Percentiles rank a stretch among this genome's conserved stretches.
These are phyloP conservation scores for Lethenteron camtschaticum DNA, from an alignment of 2,113 vertebrate species.

Conservation along the genomic window DNA sequence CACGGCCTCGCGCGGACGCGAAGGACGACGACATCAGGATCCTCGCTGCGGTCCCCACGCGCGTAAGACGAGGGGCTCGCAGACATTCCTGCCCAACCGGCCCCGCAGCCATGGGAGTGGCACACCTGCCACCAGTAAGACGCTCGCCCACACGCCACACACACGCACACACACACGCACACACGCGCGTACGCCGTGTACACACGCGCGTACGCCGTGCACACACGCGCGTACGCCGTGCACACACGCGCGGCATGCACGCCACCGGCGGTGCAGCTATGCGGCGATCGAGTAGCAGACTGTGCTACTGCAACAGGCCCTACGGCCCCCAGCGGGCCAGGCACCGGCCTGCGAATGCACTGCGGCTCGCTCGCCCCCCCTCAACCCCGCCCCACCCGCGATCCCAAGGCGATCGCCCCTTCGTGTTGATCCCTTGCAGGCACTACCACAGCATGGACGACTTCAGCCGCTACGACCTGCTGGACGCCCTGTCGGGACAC, in stretches of 20 bases:
- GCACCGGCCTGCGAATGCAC: too few species aligned
- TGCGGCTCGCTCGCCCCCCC: too few species aligned
- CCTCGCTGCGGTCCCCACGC: not conserved
- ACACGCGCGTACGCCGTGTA: not conserved
- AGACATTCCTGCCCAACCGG: not conserved
- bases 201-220: not conserved
- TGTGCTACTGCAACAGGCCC: too few species aligned
- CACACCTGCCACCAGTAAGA: not conserved
- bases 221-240: not conserved
- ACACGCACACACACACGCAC: not conserved
- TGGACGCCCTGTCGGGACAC: not conserved
- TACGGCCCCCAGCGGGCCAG: too few species aligned
- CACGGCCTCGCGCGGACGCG: not conserved
- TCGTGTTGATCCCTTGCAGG: not conserved
- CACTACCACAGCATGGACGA: not conserved
- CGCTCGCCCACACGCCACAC: not conserved
- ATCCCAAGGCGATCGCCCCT: too few species aligned
- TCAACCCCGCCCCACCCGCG: too few species aligned
- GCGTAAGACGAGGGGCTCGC: not conserved
- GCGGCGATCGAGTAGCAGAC: too few species aligned
- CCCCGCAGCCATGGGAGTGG: not conserved
- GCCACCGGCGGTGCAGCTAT: too few species aligned
- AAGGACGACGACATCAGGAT: not conserved
- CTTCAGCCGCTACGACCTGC: constrained; percentile 1
- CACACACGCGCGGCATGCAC: not conserved